Conservation (phyloP, 2,113 vertebrate genomes). For the Morphnarchus princeps region DNA sequence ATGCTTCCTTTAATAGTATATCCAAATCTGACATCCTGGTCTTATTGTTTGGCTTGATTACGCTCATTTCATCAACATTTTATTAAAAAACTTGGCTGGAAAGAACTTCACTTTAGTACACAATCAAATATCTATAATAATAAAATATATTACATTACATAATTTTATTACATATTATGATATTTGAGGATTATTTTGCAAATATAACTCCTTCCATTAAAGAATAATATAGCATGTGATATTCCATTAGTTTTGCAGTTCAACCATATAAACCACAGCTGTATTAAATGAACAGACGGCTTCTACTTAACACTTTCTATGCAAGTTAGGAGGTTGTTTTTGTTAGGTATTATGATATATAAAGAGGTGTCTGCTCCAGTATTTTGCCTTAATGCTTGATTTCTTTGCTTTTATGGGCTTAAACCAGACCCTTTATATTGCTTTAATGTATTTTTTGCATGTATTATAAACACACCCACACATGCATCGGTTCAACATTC, state of each 20-base stretch:
- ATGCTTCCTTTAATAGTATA: not conserved
- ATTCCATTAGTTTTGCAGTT: not conserved
- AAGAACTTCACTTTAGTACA: not conserved
- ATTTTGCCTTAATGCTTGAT: not conserved
- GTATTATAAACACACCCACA: slow-evolving; percentile 13
- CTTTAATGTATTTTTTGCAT: slow-evolving; percentile 34
- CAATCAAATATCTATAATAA: not conserved
- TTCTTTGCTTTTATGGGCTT: not conserved
- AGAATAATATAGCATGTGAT: not conserved
- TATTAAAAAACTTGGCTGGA: not conserved
- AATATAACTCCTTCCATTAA: not conserved
- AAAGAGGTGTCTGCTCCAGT: not conserved
- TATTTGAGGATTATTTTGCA: not conserved
- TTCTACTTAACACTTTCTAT: not conserved
- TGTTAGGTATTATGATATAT: not conserved
- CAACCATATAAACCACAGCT: not conserved
- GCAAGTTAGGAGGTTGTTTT: not conserved
- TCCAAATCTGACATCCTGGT: not conserved
- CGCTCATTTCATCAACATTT: not conserved
- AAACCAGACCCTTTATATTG: not conserved
- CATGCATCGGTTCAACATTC: slow-evolving; percentile 39
- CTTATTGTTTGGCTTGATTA: not conserved
- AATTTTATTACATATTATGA: not conserved
- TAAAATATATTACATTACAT: not conserved
- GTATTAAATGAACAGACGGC: not conserved